Base-by-base conservation (phyloP, 1,140 invertebrate species). In the Branchinecta lindahli region DNA sequence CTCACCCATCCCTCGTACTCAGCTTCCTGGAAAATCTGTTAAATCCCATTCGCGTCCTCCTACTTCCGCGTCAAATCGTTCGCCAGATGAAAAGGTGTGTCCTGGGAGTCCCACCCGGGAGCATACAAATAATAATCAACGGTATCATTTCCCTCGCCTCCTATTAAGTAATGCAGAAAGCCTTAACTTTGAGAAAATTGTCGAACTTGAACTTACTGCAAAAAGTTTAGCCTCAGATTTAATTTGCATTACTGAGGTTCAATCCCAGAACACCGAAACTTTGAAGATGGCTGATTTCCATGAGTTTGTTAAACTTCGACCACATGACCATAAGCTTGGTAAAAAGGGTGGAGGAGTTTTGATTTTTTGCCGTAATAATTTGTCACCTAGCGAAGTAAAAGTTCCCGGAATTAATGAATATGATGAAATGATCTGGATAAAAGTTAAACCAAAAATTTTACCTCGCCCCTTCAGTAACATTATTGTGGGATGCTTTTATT, bases 321-420 rank as follows among this genome's bases (percentile, higher is more conserved):
- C 52, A 61, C 52, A 15, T 61, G 52, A 61, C 18, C 52, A 61
- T 61, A 15, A 61, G 12, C 52, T 61, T 61, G 52, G 52, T 61
- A 61, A 61, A 61, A 61, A 61, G 52, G 52, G 52, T 61, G 52
- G 52, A 61, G 52, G 52, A 20, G 52, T 61, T 15, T 15, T 61
- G 52, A 61, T 61, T 61, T 61, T 61, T 61, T 61, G 52, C 18
- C 52, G 52, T 61, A 20, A 61, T 61, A 61, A 61, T 61, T 61
- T 61, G 52, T 61, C 52, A 20, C 52, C 52, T 15, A 61, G 52
- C 12, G 52, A 61, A 61, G 52, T 61, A 15, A 61, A 20, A 15
- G 52, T 61, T 61, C 52, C 52, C 12, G 52, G 52, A 61, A 61
- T 61, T 15, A 61, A 61, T 61, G 52, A 61, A 20, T 20, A 61